phyloP scores from a whole-genome alignment of 2,888 invertebrate species.

The Siphonodentalium dalli region DNA sequence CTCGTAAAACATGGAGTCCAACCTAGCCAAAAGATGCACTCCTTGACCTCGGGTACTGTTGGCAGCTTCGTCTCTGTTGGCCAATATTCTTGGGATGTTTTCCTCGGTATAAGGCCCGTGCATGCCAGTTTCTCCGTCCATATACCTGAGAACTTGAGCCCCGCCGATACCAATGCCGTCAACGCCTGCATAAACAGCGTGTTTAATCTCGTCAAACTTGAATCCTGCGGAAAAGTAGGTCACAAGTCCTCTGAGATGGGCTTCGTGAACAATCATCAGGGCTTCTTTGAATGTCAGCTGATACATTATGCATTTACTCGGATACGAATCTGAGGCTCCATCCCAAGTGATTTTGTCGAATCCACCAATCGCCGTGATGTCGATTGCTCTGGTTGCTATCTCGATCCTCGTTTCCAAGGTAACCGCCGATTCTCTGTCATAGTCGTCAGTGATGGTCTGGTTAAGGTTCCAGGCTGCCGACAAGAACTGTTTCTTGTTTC shows the following conservation, averaged over 20 bases:
- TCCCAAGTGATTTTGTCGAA: conserved; percentile 34
- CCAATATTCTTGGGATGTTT: conserved; percentile 25
- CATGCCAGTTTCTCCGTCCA: conserved; percentile 24
- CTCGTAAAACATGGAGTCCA: conserved; percentile 32
- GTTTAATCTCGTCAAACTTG: conserved; percentile 41
- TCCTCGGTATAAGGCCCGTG: conserved; percentile 32
- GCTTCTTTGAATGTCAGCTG: conserved; percentile 29
- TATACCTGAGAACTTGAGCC: conserved; percentile 34
- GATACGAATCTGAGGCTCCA: conserved; percentile 23
- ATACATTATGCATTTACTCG: conserved; percentile 30
- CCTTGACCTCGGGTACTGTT: conserved; percentile 16
- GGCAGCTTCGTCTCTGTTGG: conserved; percentile 23
- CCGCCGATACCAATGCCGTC: conserved; percentile 43
- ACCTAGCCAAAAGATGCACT: conserved; percentile 23
- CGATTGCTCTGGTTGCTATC: conserved; percentile 36
- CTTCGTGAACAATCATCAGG: conserved; percentile 27
- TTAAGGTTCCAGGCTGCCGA: conserved; percentile 46
- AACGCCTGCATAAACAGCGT: conserved; percentile 40
- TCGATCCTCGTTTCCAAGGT: conserved; percentile 30
- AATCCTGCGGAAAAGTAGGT: conserved; percentile 41
- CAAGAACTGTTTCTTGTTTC: conserved; percentile 32
- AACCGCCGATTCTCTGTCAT: conserved; percentile 8
- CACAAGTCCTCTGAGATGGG: conserved; percentile 26
- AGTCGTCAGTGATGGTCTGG: conserved; percentile 34
- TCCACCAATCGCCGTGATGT: conserved; percentile 33